These are phyloP conservation scores for Tympanuchus pallidicinctus DNA, from an alignment of 2,113 vertebrate genomes.

Conservation along the genomic window DNA sequence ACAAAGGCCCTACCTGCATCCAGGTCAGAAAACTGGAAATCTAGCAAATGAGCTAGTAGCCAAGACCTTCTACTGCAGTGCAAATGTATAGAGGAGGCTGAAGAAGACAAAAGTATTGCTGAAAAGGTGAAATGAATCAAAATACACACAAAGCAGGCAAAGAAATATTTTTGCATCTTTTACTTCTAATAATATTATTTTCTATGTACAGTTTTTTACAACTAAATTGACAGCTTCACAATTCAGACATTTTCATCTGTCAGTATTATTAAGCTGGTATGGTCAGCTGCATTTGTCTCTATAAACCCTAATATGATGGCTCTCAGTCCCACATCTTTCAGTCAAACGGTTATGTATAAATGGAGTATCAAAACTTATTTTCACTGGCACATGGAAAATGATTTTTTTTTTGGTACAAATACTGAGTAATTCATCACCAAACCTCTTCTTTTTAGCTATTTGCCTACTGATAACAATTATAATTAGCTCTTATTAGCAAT, in stretches of 20 bases:
- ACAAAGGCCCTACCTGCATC: background rate
- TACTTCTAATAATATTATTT: constrained; percentile 18
- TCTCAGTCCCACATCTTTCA: background rate
- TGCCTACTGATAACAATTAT: background rate
- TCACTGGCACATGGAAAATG: background rate
- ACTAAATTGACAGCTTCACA: constrained; percentile 14
- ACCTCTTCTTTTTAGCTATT: background rate
- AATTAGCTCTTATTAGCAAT: background rate
- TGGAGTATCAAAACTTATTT: background rate
- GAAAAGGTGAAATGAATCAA: background rate
- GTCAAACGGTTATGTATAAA: background rate
- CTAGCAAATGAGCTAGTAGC: background rate
- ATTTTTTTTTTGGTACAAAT: background rate
- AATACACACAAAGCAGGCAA: background rate
- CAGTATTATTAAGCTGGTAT: background rate
- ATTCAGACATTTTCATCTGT: background rate
- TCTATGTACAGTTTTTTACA: constrained; percentile 11
- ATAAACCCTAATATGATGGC: background rate
- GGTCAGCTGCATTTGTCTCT: background rate
- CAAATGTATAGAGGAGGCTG: background rate
- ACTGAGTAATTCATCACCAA: background rate
- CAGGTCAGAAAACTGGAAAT: background rate
- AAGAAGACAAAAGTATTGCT: background rate
- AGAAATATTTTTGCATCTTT: background rate
- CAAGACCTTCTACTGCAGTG: background rate